Conservation (phyloP, 2,797 vertebrate species). For the Sebastes jordani region DNA sequence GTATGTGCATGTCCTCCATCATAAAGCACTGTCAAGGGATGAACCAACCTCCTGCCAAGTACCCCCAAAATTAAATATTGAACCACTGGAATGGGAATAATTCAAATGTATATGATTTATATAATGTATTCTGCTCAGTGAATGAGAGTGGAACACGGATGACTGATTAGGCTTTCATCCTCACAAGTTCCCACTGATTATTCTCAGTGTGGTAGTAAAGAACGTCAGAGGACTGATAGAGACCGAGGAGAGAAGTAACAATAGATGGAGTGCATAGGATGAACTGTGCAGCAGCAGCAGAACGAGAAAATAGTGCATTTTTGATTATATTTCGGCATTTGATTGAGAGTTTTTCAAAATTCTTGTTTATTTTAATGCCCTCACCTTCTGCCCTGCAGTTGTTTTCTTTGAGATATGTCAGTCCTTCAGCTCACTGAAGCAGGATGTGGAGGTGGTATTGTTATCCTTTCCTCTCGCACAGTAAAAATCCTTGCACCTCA, state of each 20-base stretch:
- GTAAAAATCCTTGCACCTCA: conserved; percentile 10
- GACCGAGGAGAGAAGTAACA: not conserved
- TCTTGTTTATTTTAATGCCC: conserved; percentile 11
- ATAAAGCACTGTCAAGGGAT: conserved; percentile 37
- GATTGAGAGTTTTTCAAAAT: conserved; percentile 11
- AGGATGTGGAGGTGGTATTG: not conserved
- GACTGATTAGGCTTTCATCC: conserved; percentile 55
- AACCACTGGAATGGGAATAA: conserved; percentile 61
- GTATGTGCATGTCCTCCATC: conserved; percentile 19
- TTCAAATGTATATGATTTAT: conserved; percentile 57
- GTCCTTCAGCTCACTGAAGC: conserved; percentile 14
- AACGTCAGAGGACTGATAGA: conserved; percentile 17
- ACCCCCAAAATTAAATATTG: conserved; percentile 56
- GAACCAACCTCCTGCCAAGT: conserved; percentile 52
- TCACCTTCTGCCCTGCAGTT: not conserved
- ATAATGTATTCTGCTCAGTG: conserved; percentile 36
- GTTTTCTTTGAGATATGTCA: not conserved
- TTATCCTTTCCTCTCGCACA: conserved; percentile 30
- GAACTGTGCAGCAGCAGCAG: not conserved
- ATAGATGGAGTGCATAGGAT: not conserved
- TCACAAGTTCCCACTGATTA: conserved; percentile 28
- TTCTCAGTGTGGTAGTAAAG: not conserved
- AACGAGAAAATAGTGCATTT: not conserved
- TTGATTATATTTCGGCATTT: not conserved
- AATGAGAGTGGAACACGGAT: conserved; percentile 32